Evolutionary conservation across 2,113 vertebrate species (phyloP).

Genomic region (Pteronura brasiliensis): DNA sequence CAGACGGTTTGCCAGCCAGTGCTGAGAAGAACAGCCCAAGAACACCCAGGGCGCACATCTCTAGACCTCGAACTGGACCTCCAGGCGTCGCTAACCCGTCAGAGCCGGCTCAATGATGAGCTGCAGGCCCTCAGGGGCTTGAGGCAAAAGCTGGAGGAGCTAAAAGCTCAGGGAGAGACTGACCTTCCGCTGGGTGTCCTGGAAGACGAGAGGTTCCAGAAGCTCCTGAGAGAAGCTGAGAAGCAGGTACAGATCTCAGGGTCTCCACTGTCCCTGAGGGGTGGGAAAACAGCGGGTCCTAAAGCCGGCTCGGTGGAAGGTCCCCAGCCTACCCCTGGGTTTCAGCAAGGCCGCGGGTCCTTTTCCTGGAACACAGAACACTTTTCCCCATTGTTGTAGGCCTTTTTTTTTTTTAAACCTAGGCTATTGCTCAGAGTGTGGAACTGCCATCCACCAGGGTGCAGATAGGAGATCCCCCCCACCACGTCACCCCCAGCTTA

Average conservation of each 20-base stretch:
- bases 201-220: conserved; percentile 87
- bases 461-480: not conserved
- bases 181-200: conserved; percentile 82
- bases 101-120: conserved; percentile 88
- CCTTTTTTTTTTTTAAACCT: not conserved
- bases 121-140: conserved; percentile 85
- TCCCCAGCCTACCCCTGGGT: not conserved
- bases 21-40: conserved; percentile 71
- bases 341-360: not conserved
- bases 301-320: accelerated
- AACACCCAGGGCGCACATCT: conserved; percentile 83
- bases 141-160: conserved; percentile 84
- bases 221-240: conserved; percentile 86
- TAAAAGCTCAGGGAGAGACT: conserved; percentile 84
- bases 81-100: conserved; percentile 86
- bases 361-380: not conserved
- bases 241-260: conserved; percentile 81
- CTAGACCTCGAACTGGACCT: conserved; percentile 91
- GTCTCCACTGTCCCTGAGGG: accelerated
- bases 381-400: too few relatives aligned
- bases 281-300: not conserved
- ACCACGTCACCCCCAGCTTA: accelerated
- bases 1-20: conserved; percentile 84
- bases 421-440: not conserved
- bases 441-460: not conserved